Evolutionary conservation across 2,888 invertebrate species (phyloP), one percentile per base, ranked within the genome.

Genomic region (Hirtodrosophila alboralis): DNA sequence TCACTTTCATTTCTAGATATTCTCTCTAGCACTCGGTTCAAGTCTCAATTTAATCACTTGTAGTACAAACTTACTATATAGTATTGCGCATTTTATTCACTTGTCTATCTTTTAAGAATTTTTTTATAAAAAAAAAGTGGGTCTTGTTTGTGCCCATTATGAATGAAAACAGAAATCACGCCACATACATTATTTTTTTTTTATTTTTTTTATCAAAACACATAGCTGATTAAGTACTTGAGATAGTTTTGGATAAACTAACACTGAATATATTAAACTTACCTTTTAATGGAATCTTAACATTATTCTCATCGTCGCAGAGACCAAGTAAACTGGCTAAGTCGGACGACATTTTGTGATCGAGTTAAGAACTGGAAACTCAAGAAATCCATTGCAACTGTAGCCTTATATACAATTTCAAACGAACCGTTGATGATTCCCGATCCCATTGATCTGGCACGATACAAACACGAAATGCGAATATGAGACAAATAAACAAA

Each of bases 291-390:
- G 31, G 34, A 38, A 30, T n/a, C 27, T 34, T 8, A 13, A 18
- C 12, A n/a, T 38, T 34, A 18, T 58, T 61, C 28, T 48, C 66
- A 8, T 61, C 62, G 7, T 28, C 27, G 30, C 58, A 49, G 12
- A 76, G 59, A 8, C 61, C 76, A 3, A 79, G 30, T 27, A 79
- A 38, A 14, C 27, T 54, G 18, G 69, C 76, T 57, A 75, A 53
- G 13, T 65, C 31, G 10, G 65, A 48, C 6, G 60, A 56, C 72
- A 70, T 70, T 30, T 51, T 54, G 30, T 14, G 21, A n/a, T 13
- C 36, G 14, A 18, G 16, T 3, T 18, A 10, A 8, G n/a, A 40
- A 33, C 13, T 4, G 0, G 16, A 18, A 13, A 21, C 14, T 30
- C 18, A 49, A 13, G 31, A 49, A 51, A 12, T 23, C 7, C 8